phyloP scores from a whole-genome alignment of 2,113 vertebrate species.

The Megaleporinus macrocephalus region DNA sequence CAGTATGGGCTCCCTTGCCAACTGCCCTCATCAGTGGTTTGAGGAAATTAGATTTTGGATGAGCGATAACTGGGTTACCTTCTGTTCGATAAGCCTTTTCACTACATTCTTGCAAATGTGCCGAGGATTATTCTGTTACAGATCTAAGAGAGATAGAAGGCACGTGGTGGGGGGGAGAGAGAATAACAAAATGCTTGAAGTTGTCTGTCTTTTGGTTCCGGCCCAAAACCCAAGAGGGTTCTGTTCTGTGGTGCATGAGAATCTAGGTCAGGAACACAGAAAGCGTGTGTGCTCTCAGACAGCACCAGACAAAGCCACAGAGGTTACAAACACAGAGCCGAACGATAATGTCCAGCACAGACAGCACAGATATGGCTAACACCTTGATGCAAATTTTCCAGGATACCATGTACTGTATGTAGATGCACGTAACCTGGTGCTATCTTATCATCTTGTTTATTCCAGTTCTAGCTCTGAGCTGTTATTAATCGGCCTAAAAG shows the following conservation, averaged over 20 bases:
- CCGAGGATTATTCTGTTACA: constrained; percentile 9
- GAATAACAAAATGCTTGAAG: constrained; percentile 20
- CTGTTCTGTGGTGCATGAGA: constrained; percentile 1
- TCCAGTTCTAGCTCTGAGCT: not conserved
- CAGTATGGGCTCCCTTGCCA: not conserved
- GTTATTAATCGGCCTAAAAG: not conserved
- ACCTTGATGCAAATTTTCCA: not conserved
- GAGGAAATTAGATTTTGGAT: constrained; percentile 39
- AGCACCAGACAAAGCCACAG: constrained; percentile 1
- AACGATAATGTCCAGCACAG: not conserved
- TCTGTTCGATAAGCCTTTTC: constrained; percentile 30
- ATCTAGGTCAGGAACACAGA: constrained; percentile 47
- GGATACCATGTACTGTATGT: not conserved
- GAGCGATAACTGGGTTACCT: constrained; percentile 32
- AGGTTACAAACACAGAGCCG: not conserved
- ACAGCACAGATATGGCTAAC: not conserved
- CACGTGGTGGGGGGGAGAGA: not conserved
- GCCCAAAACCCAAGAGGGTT: constrained; percentile 38
- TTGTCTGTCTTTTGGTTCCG: constrained; percentile 36
- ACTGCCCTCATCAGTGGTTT: constrained; percentile 22
- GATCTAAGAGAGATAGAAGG: not conserved
- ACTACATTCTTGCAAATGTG: constrained; percentile 1
- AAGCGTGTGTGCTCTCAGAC: constrained; percentile 1
- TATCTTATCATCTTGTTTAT: not conserved
- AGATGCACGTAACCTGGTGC: not conserved